Percentiles rank a stretch among this genome's conserved stretches.
Evolutionary conservation across 2,888 invertebrate species (phyloP).

Genomic region (Tiphia femorata): DNA sequence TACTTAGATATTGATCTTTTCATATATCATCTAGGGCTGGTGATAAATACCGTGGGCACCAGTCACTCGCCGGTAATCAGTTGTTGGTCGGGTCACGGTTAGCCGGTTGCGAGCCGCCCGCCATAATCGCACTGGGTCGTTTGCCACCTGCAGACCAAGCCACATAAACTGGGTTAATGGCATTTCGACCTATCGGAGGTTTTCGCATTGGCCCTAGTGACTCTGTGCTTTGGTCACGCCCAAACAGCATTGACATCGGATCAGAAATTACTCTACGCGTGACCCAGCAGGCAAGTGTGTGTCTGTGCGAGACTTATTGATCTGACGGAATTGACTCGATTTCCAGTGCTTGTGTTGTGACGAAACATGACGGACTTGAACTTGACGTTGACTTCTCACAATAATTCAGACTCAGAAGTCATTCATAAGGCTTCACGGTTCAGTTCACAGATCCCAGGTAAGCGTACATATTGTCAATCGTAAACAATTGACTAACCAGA

Average conservation of each 20-base stretch:
- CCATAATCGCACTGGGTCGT: conserved; percentile 66
- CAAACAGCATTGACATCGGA: conserved; percentile 61
- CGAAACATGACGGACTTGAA: conserved; percentile 61
- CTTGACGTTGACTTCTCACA: conserved; percentile 60
- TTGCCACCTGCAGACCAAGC: conserved; percentile 70
- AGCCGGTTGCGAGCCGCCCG: conserved; percentile 66
- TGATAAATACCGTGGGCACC: conserved; percentile 70
- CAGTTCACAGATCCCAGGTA: conserved; percentile 55
- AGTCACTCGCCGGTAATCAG: conserved; percentile 68
- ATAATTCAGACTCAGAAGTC: conserved; percentile 52
- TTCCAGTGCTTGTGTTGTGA: conserved; percentile 66
- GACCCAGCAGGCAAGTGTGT: conserved; percentile 67
- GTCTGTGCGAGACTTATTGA: conserved; percentile 62
- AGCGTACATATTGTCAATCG: conserved; percentile 52
- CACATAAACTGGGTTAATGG: conserved; percentile 70
- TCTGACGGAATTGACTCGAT: conserved; percentile 64
- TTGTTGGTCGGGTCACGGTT: conserved; percentile 65
- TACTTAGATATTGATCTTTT: conserved; percentile 56
- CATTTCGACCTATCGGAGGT: conserved; percentile 64
- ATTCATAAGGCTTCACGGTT: conserved; percentile 48
- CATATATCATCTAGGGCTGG: conserved; percentile 67
- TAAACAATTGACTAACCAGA: conserved; percentile 58
- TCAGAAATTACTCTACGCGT: conserved; percentile 66
- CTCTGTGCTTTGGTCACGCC: conserved; percentile 68
- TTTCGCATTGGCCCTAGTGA: conserved; percentile 65